phyloP scores from a whole-genome alignment of 2,888 invertebrate species.

The Acanthoscelides obtectus region DNA sequence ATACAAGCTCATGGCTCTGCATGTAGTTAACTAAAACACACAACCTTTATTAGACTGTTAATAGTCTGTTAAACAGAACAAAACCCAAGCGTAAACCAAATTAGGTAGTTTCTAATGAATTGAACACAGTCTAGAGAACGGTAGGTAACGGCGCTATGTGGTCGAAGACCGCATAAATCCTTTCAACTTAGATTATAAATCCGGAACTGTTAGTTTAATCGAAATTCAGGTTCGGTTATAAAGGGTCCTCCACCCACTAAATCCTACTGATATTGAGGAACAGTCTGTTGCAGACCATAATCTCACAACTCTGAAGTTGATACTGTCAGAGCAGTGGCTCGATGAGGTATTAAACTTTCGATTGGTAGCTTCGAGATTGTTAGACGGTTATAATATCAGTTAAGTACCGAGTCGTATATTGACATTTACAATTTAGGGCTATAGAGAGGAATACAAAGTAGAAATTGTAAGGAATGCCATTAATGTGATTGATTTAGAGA shows the following conservation, averaged over 20 bases:
- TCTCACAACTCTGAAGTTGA: neutral
- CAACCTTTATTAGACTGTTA: neutral
- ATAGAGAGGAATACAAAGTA: too few relatives aligned
- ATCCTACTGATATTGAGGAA: neutral
- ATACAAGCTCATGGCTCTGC: too few relatives aligned
- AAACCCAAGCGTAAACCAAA: neutral
- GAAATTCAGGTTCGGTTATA: neutral
- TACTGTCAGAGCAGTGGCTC: neutral
- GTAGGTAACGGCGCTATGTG: neutral
- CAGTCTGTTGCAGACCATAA: neutral
- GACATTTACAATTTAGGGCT: neutral
- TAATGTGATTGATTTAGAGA: too few relatives aligned
- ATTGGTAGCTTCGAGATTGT: neutral
- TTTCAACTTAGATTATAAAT: neutral
- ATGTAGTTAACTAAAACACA: neutral
- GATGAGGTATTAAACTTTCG: neutral
- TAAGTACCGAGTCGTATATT: neutral
- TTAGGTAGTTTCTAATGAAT: neutral
- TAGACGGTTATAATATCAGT: neutral
- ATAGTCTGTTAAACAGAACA: neutral
- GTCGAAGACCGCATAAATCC: neutral
- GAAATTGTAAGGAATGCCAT: too few relatives aligned
- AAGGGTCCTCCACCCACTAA: neutral
- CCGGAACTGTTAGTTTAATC: neutral
- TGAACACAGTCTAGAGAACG: neutral